Percentiles rank a stretch among this genome's conserved stretches.
phyloP scores from a whole-genome alignment of 2,113 vertebrate species.

The Todiramphus saurophagus region DNA sequence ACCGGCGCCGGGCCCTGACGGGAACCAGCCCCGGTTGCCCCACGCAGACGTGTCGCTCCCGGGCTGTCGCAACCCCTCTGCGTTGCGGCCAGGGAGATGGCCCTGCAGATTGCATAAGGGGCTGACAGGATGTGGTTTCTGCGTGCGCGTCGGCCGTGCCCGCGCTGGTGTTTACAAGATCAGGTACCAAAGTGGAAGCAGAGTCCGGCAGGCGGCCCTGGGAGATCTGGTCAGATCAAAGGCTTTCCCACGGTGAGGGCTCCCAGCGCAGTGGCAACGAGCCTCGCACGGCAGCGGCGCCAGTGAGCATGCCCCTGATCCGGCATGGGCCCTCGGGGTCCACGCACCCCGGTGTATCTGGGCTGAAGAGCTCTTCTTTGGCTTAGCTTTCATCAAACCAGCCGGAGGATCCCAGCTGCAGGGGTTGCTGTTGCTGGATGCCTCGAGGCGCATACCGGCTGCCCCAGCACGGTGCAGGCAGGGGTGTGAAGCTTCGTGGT shows the following conservation, averaged over 20 bases:
- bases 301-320: background rate
- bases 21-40: background rate
- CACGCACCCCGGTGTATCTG: rapidly evolving
- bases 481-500: rapidly evolving
- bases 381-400: background rate
- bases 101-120: background rate
- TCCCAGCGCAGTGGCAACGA: background rate
- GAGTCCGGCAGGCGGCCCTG: background rate
- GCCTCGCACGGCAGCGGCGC: background rate
- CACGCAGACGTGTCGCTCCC: background rate
- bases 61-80: background rate
- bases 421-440: background rate
- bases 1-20: background rate
- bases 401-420: rapidly evolving
- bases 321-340: rapidly evolving
- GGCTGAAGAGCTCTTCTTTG: background rate
- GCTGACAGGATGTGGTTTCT: slow-evolving; percentile 31
- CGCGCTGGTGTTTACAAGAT: background rate
- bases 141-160: background rate
- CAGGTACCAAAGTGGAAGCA: background rate
- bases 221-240: slow-evolving; percentile 17
- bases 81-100: background rate
- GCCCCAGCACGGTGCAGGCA: background rate
- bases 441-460: rapidly evolving
- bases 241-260: slow-evolving; percentile 19